Evolutionary conservation across 92 coral and sea anemone genomes (phyloP).

Genomic region (Actinostola sp.): DNA sequence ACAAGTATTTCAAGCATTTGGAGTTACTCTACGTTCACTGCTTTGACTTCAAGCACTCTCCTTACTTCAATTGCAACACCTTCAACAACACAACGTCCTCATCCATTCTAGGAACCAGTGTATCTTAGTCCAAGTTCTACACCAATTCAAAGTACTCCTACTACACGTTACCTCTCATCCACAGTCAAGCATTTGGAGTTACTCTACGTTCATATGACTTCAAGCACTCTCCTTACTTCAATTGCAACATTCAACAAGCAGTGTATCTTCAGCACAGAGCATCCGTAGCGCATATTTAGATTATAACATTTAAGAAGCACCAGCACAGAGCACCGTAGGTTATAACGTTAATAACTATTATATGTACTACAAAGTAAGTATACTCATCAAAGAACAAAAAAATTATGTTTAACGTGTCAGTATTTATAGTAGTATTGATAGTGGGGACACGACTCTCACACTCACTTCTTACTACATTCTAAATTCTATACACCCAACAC

Average conservation of each 20-base stretch:
- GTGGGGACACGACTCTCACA: too few relatives aligned
- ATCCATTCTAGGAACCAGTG: slow-evolving; percentile 10
- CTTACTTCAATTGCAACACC: slow-evolving; percentile 29
- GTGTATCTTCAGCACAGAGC: not conserved
- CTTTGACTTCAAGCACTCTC: slow-evolving; percentile 29
- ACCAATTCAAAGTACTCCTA: not conserved
- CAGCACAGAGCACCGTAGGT: not conserved
- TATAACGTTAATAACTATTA: too few relatives aligned
- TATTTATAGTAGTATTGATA: too few relatives aligned
- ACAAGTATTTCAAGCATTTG: slow-evolving; percentile 19
- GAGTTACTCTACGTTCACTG: slow-evolving; percentile 25
- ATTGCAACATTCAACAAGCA: slow-evolving; percentile 4
- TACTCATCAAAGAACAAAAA: too few relatives aligned
- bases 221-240: slow-evolving; percentile 26
- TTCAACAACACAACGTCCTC: slow-evolving; percentile 2
- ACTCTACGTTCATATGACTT: not conserved
- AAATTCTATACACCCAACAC: too few relatives aligned
- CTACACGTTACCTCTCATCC: slow-evolving; percentile 16
- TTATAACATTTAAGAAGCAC: not conserved
- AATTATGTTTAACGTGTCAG: too few relatives aligned
- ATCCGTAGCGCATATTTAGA: not conserved
- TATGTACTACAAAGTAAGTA: too few relatives aligned
- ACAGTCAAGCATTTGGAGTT: slow-evolving; percentile 33
- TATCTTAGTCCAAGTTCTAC: slow-evolving; percentile 10
- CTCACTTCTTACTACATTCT: too few relatives aligned